A percentile compares a stretch with the other conserved stretches of the same genome.
Evolutionary conservation across 2,113 vertebrate genomes (phyloP).

Genomic region (Arizona elegans): DNA sequence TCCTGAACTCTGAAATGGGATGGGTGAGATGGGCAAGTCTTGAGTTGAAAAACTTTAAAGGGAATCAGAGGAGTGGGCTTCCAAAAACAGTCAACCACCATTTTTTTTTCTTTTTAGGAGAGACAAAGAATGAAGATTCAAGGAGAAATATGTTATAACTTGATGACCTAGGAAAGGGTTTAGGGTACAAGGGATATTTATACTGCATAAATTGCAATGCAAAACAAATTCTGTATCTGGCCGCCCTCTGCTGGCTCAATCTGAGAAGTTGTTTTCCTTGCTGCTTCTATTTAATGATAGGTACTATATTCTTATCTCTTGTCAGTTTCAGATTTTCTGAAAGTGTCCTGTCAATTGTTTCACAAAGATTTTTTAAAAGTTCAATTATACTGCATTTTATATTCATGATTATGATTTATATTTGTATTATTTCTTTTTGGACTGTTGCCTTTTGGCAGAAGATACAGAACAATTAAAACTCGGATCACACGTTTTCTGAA

Average conservation of each 20-base stretch:
- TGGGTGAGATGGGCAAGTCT: background rate
- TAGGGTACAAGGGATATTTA: background rate
- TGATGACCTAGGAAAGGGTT: background rate
- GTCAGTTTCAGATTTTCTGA: background rate
- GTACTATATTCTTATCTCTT: background rate
- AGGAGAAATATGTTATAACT: background rate
- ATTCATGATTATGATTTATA: background rate
- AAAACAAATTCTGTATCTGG: background rate
- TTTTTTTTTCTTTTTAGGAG: too few relatives aligned
- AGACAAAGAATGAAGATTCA: background rate
- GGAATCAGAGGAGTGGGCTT: background rate
- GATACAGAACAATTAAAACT: too few relatives aligned
- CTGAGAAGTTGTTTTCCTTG: background rate
- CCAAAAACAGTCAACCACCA: background rate
- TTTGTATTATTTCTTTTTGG: background rate
- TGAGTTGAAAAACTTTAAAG: background rate
- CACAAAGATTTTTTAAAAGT: background rate
- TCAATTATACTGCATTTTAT: background rate
- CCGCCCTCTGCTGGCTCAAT: slow-evolving; percentile 3
- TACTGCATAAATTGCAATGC: background rate
- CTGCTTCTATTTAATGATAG: background rate
- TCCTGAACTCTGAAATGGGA: background rate
- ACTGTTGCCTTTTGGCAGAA: too few relatives aligned
- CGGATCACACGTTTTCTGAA: too few relatives aligned
- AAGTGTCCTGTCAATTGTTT: background rate